Evolutionary conservation across 2,888 invertebrate species (phyloP), one percentile per base, ranked within the genome.

Genomic region (Pristionchus arcanus): DNA sequence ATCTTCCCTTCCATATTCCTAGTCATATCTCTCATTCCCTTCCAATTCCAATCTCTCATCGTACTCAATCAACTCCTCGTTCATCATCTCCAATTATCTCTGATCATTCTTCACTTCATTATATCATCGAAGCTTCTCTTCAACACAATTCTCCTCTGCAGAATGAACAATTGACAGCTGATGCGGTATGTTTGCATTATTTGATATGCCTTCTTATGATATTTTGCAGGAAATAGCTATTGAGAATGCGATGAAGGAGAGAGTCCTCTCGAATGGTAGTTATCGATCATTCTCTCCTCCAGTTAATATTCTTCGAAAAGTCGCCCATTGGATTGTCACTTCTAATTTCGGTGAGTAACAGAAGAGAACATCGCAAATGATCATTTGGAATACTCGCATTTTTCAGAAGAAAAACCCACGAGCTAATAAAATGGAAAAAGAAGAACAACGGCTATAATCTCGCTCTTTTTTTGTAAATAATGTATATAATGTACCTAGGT

Each of bases 1-100:
- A 25, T 63, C 63, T 63, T 63, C 63, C 63, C n/a, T 63, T 63
- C 63, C 63, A 63, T 63, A n/a, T 63, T 25, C 63, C 63, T 63
- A 4, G 63, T 25, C 63, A 63, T 11, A 21, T 63, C 63, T 63
- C 63, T n/a, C 63, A 63, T 63, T 63, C 63, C 11, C 63, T 63
- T 63, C 63, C 63, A 2, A 63, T 63, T 25, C 5, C 59, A 21
- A 63, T 63, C n/a, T n/a, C 63, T 63, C n/a, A 21, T 63, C 63
- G 25, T n/a, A 63, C 63, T 63, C n/a, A 5, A 25, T 63, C 63
- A n/a, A 11, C n/a, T n/a, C 63, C 63, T 63, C 63, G 63, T n/a
- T 63, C 63, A n/a, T n/a, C 63, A 25, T 63, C 63, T 63, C 63
- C 63, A 25, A 63, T n/a, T n/a, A 25, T 63, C 4, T 63, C 63